Evolutionary conservation across 2,113 vertebrate genomes (phyloP).

Genomic region (Dipodomys stephensi): DNA sequence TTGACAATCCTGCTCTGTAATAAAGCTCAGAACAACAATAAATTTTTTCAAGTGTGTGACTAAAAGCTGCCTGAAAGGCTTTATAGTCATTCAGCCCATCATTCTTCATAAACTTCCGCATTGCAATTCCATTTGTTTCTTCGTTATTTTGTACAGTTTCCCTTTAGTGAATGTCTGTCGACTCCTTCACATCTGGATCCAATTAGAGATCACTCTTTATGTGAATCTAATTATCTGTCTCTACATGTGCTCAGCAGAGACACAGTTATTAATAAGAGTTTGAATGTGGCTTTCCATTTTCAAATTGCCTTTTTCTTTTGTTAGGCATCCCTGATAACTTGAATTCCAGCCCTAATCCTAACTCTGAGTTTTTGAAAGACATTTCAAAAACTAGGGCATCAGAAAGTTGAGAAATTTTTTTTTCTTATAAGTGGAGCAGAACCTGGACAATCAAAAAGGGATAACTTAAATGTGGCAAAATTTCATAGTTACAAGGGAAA

Average conservation of each 20-base stretch:
- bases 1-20: constrained; percentile 64
- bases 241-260: constrained; percentile 83
- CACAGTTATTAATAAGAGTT: constrained; percentile 80
- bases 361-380: constrained; percentile 59
- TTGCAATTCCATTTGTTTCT: constrained; percentile 70
- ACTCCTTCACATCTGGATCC: constrained; percentile 74
- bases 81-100: constrained; percentile 63
- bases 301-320: constrained; percentile 75
- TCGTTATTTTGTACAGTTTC: constrained; percentile 56
- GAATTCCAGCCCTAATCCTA: constrained; percentile 68
- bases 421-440: constrained; percentile 20
- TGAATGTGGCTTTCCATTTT: constrained; percentile 73
- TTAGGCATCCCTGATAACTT: constrained; percentile 66
- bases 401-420: constrained; percentile 52
- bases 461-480: neutral
- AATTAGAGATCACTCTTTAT: constrained; percentile 78
- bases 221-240: constrained; percentile 82
- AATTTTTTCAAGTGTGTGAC: constrained; percentile 74
- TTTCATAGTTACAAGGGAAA: neutral
- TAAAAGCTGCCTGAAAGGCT: constrained; percentile 70
- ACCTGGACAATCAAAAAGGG: neutral
- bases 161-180: constrained; percentile 69
- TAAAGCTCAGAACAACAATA: constrained; percentile 72
- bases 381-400: constrained; percentile 59
- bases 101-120: constrained; percentile 71